Base-by-base conservation (phyloP, 2,888 invertebrate species). In the Azorinus chamasolen region DNA sequence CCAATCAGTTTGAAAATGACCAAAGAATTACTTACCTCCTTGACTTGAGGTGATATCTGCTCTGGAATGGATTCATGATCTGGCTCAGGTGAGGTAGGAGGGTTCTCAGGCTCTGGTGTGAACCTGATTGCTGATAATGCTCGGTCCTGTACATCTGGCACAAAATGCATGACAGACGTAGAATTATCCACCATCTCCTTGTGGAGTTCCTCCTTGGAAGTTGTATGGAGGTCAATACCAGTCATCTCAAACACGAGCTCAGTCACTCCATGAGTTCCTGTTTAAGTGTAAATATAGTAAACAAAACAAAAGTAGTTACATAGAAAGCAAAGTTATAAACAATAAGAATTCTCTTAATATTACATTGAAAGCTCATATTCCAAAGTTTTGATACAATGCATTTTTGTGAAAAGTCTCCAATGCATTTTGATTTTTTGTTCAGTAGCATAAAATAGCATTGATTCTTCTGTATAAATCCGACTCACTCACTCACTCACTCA, bases 181-280 rank as follows among this genome's bases (percentile, higher is more conserved):
- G 89, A 88, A 24, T 83, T 80, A 46, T 92, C 91, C 16, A 69
- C 54, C 54, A 68, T 88, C 41, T 90, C 89, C 72, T 87, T 90
- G 58, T 89, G 87, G 2, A 92, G 86, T 57, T 92, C 91, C 61
- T 91, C 91, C 64, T 90, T 90, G 4, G 84, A 87, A 46, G 90
- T 88, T 24, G 87, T 82, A 20, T 78, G 80, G 18, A 92, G 75
- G 79, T 92, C 91, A 58, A 91, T 88, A 22, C 92, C 92, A 50
- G 92, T 91, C 77, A 91, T 54, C 39, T 92, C 91, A 82, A 86
- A 85, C 24, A 92, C 89, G 12, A 92, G 79, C 25, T 91, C 91
- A 41, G 83, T 84, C 14, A 92, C 80, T 46, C 87, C 86, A 64
- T 87, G 79, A 22, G 91, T 91, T 32, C 90, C 92, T 92, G 83